Conservation (phyloP, 2,797 vertebrate genomes). For the Vireo griseus region DNA sequence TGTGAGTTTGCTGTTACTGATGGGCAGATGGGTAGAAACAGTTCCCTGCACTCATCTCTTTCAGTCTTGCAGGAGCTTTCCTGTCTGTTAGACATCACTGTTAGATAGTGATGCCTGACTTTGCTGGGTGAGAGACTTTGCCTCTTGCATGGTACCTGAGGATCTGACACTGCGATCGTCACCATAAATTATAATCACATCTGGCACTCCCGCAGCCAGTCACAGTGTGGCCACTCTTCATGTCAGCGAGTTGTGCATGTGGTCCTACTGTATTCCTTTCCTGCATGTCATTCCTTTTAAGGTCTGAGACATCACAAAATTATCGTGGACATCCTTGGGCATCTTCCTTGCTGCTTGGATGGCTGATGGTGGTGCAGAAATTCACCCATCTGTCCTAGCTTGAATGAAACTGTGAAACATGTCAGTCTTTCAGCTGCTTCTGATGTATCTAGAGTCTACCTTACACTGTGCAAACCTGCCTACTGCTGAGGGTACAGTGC, state of each 20-base stretch:
- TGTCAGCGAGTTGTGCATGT: background rate
- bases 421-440: background rate
- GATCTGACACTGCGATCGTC: background rate
- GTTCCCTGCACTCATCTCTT: background rate
- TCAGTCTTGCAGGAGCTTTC: background rate
- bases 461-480: background rate
- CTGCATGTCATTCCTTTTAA: background rate
- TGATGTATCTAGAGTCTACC: background rate
- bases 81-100: background rate
- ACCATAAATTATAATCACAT: background rate
- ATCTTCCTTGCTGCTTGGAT: background rate
- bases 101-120: background rate
- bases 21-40: background rate
- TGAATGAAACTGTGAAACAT: accelerated
- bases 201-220: background rate
- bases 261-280: background rate
- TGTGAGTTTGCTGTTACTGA: background rate
- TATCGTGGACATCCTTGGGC: accelerated
- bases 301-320: background rate
- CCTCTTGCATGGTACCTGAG: background rate
- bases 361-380: background rate
- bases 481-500: background rate
- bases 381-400: background rate
- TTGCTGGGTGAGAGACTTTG: background rate
- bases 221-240: background rate